phyloP scores from a whole-genome alignment of 2,888 invertebrate genomes.

The Hylaea fasciaria region DNA sequence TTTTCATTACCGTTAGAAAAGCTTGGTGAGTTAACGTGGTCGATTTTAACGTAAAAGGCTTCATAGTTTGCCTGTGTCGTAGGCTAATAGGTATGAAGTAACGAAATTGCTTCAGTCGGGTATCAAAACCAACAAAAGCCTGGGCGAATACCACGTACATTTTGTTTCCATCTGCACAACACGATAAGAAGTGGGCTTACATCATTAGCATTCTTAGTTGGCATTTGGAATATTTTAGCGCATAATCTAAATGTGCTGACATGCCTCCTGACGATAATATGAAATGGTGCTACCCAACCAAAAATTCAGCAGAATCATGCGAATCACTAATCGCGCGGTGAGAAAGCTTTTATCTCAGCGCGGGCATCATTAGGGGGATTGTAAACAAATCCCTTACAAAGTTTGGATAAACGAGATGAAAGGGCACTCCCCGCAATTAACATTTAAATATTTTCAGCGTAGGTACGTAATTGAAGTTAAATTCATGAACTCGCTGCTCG shows the following conservation, averaged over 20 bases:
- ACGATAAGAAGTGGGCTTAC: not conserved
- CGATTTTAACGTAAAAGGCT: too few species aligned
- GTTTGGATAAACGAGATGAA: constrained; percentile 64
- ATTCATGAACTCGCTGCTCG: constrained; percentile 47
- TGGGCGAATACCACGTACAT: too few species aligned
- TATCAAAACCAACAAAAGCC: not conserved
- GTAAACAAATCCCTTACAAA: constrained; percentile 67
- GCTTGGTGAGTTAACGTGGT: too few species aligned
- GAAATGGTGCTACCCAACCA: constrained; percentile 16
- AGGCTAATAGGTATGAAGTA: not conserved
- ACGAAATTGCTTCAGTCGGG: constrained; percentile 6
- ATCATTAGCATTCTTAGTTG: constrained; percentile 20
- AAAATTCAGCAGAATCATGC: constrained; percentile 44
- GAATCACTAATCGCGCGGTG: constrained; percentile 58
- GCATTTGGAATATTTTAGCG: constrained; percentile 12
- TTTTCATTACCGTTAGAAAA: too few species aligned
- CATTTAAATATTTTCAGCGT: constrained; percentile 58
- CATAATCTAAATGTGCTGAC: constrained; percentile 23
- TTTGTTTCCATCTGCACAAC: too few species aligned
- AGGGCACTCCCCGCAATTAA: constrained; percentile 59
- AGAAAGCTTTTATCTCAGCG: constrained; percentile 61
- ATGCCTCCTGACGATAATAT: constrained; percentile 5
- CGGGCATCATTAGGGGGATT: constrained; percentile 64
- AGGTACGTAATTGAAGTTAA: constrained; percentile 51
- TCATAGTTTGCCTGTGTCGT: too few species aligned